Evolutionary conservation across 92 coral and sea anemone genomes (phyloP), one percentile per base, ranked within the genome.

Genomic region (Ricordea florida): DNA sequence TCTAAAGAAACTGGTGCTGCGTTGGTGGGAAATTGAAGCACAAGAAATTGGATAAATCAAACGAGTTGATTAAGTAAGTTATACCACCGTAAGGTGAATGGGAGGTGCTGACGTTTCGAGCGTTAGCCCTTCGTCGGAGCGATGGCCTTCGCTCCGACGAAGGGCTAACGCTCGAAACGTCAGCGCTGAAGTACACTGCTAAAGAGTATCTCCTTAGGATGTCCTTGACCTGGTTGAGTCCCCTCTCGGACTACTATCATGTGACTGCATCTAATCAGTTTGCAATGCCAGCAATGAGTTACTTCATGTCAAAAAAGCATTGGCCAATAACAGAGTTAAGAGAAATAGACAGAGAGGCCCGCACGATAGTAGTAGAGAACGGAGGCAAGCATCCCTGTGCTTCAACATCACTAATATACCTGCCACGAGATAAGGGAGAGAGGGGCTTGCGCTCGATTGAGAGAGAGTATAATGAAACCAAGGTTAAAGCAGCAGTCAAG

Each of bases 211-310:
- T 84, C 57, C 56, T 44, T 25, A 52, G 82, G 48, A 6, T 83
- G 37, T 66, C 77, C 9, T 36, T 83, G 30, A 83, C 66, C 1
- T 83, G 83, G 88, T 40, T 72, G 25, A 74, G 83, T 50, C 85
- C 89, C 11, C 80, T 80, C 13, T 78, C 86, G 17, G 90, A 78
- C 44, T 35, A 45, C 47, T 60, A 69, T 57, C 68, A 67, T 28
- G 87, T 80, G n/a, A 23, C 44, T 20, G 84, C 89, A 17, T 27
- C 78, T 16, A 84, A 84, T 38, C 79, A 84, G 57, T 84, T 36
- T 61, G 61, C 72, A 24, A 13, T 83, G 27, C 88, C 85, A 1
- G 77, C 55, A 14, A 17, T 78, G 13, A 44, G 41, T 27, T 74
- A 82, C 31, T 43, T 51, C 2, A 82, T 82, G 88, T 62, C 78